phyloP scores from a whole-genome alignment of 2,888 invertebrate species.

The Caenorhabditis wallacei region DNA sequence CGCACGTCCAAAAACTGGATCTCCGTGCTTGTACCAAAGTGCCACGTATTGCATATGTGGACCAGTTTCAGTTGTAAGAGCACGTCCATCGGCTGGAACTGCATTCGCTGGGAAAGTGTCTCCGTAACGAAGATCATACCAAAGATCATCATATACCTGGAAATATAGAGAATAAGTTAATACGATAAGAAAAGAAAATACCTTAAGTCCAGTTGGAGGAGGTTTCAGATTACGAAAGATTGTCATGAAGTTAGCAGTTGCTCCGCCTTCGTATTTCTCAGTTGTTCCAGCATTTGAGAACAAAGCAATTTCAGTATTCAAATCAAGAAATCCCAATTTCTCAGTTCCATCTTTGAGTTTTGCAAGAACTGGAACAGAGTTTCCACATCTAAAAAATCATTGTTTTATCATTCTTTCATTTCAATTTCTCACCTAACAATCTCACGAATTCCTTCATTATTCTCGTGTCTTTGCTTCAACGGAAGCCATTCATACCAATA shows the following conservation, averaged over 20 bases:
- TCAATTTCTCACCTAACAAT: slow-evolving; percentile 40
- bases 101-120: slow-evolving; percentile 71
- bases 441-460: slow-evolving; percentile 60
- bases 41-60: slow-evolving; percentile 75
- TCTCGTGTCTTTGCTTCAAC: slow-evolving; percentile 63
- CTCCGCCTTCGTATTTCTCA: slow-evolving; percentile 70
- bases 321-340: slow-evolving; percentile 71
- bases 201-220: slow-evolving; percentile 74
- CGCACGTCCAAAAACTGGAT: slow-evolving; percentile 75
- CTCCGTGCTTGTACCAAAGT: slow-evolving; percentile 78
- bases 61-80: slow-evolving; percentile 67
- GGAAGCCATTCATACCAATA: slow-evolving; percentile 78
- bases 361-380: slow-evolving; percentile 74
- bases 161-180: background rate
- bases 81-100: slow-evolving; percentile 71
- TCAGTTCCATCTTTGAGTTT: slow-evolving; percentile 70
- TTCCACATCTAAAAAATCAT: slow-evolving; percentile 68
- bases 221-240: slow-evolving; percentile 75
- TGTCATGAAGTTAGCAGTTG: slow-evolving; percentile 68
- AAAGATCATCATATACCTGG: slow-evolving; percentile 73
- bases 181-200: background rate
- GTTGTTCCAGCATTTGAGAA: slow-evolving; percentile 71
- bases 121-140: slow-evolving; percentile 74
- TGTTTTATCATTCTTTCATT: background rate
- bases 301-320: slow-evolving; percentile 71